phyloP scores from a whole-genome alignment of 1,140 invertebrate genomes.

The Antheraea mylitta region DNA sequence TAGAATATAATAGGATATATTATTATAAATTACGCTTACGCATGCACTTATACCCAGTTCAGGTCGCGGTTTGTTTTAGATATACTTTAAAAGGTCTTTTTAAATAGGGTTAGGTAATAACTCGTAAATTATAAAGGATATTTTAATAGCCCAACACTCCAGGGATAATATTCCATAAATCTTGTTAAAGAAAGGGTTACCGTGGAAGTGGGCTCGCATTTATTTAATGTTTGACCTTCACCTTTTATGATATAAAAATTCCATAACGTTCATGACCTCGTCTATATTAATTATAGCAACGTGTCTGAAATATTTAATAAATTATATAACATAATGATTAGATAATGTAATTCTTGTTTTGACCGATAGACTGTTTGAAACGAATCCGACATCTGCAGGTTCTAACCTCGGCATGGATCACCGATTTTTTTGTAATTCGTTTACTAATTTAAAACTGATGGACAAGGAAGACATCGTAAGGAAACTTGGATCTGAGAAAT shows the following conservation, averaged over 20 bases:
- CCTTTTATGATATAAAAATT: slow-evolving; percentile 13
- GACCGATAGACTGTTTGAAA: no score
- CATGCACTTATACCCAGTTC: no score
- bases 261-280: neutral
- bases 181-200: slow-evolving; percentile 37
- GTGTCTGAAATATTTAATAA: neutral
- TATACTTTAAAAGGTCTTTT: neutral
- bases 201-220: slow-evolving; percentile 26
- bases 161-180: slow-evolving; percentile 41
- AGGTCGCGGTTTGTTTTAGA: neutral
- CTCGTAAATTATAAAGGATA: slow-evolving; percentile 29
- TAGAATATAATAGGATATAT: no score
- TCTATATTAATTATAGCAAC: neutral
- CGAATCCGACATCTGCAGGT: no score
- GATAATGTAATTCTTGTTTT: no score
- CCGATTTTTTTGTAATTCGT: no score
- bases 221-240: slow-evolving; percentile 30
- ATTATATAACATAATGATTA: no score
- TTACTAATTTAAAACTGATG: no score
- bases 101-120: slow-evolving; percentile 11
- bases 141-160: slow-evolving; percentile 33
- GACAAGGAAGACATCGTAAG: no score
- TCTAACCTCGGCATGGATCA: no score
- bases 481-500: no score
- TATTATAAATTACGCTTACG: no score